Evolutionary conservation across 2,888 invertebrate species (phyloP).

Genomic region (Drosophila helvetica): DNA sequence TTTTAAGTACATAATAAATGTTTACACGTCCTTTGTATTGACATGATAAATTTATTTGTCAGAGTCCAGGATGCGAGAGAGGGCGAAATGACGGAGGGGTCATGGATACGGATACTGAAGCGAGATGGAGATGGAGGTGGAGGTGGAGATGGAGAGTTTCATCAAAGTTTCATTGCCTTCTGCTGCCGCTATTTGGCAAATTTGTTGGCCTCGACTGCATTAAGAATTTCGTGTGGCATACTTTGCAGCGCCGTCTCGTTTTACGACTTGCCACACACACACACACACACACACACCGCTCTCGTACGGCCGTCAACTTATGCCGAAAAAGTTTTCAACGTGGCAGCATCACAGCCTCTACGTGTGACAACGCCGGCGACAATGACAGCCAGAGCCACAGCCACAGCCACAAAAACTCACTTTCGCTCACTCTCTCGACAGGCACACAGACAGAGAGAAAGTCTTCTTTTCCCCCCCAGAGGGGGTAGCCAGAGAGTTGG

Average conservation of each 20-base stretch:
- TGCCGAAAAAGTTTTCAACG: constrained; percentile 66
- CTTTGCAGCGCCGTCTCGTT: constrained; percentile 43
- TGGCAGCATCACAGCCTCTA: constrained; percentile 39
- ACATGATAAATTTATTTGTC: constrained; percentile 43
- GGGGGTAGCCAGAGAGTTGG: background rate
- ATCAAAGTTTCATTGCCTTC: constrained; percentile 3
- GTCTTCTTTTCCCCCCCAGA: constrained; percentile 4
- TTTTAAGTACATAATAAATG: constrained; percentile 45
- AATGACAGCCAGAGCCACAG: background rate
- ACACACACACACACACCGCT: background rate
- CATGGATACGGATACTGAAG: constrained; percentile 1
- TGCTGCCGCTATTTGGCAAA: constrained; percentile 8
- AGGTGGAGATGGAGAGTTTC: background rate
- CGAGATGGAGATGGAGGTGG: background rate
- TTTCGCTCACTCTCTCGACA: constrained; percentile 29
- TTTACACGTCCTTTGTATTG: constrained; percentile 44
- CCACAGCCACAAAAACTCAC: constrained; percentile 26
- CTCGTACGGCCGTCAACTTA: constrained; percentile 51
- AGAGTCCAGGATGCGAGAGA: background rate
- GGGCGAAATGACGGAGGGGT: background rate
- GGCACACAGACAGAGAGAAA: background rate
- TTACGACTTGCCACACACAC: constrained; percentile 43
- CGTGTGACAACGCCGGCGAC: constrained; percentile 41
- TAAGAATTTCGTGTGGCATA: constrained; percentile 46
- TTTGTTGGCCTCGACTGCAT: constrained; percentile 34